Conservation (phyloP, 2,797 vertebrate species). For the Erithacus rubecula region DNA sequence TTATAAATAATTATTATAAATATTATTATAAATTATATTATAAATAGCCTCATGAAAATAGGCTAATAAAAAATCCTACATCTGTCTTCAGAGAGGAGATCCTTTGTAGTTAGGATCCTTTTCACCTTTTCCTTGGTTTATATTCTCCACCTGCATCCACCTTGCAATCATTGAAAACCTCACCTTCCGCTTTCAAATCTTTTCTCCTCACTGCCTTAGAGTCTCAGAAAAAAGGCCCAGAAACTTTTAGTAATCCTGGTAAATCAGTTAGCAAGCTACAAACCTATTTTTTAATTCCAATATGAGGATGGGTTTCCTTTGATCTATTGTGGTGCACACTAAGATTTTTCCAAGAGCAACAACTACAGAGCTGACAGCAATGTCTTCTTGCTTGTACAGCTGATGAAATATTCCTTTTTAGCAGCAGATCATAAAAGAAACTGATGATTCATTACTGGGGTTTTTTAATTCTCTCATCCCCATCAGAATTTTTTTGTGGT, state of each 20-base stretch:
- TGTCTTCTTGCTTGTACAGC: not conserved
- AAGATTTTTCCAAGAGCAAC: constrained; percentile 10
- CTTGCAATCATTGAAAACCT: not conserved
- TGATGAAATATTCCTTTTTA: constrained; percentile 52
- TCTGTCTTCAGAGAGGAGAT: not conserved
- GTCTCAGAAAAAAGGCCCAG: not conserved
- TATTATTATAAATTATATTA: too few relatives aligned
- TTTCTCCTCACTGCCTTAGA: not conserved
- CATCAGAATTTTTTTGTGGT: not conserved
- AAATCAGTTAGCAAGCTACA: not conserved
- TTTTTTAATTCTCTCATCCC: not conserved
- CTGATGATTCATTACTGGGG: not conserved
- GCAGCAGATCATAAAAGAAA: constrained; percentile 27
- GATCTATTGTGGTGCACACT: not conserved
- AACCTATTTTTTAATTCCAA: not conserved
- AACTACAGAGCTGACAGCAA: not conserved
- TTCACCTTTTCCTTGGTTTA: not conserved
- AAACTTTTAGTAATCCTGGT: not conserved
- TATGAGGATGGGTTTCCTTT: not conserved
- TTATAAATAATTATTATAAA: not conserved
- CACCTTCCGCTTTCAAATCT: not conserved
- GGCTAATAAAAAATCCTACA: not conserved
- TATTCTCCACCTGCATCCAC: not conserved
- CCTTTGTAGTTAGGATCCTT: not conserved
- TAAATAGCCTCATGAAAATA: not conserved